These are phyloP conservation scores for Baronia brevicornis DNA, from an alignment of 2,888 invertebrate species.

Conservation along the genomic window DNA sequence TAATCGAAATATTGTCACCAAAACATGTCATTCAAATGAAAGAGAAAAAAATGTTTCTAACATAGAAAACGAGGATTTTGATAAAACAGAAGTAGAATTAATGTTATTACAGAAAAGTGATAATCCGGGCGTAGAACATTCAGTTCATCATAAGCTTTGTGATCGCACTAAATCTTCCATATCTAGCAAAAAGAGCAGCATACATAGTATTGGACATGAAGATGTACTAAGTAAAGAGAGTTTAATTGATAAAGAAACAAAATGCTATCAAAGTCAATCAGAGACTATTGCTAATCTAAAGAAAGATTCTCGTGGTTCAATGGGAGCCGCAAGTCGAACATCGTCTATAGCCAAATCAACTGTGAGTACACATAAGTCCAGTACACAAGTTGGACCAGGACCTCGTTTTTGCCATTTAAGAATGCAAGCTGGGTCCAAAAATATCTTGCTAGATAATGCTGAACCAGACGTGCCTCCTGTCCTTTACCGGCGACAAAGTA, in stretches of 20 bases:
- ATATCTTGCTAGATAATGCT: slow-evolving; percentile 86
- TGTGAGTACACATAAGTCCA: slow-evolving; percentile 67
- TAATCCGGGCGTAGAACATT: slow-evolving; percentile 52
- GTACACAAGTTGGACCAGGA: slow-evolving; percentile 73
- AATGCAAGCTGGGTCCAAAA: slow-evolving; percentile 85
- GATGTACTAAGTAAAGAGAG: slow-evolving; percentile 48
- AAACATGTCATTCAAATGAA: slow-evolving; percentile 11
- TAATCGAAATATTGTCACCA: slow-evolving; percentile 2
- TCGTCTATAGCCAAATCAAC: slow-evolving; percentile 69
- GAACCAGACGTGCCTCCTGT: slow-evolving; percentile 83
- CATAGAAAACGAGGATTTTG: slow-evolving; percentile 27
- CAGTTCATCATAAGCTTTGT: slow-evolving; percentile 78
- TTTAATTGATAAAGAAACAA: slow-evolving; percentile 37
- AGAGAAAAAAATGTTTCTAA: slow-evolving; percentile 15
- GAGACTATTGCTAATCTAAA: slow-evolving; percentile 39
- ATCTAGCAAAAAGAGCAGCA: slow-evolving; percentile 62
- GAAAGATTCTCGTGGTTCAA: slow-evolving; percentile 63
- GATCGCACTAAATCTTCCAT: slow-evolving; percentile 66
- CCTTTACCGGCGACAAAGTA: slow-evolving; percentile 79
- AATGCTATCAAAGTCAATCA: slow-evolving; percentile 34
- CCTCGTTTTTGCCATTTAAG: slow-evolving; percentile 86
- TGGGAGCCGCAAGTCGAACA: slow-evolving; percentile 62
- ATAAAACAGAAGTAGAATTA: slow-evolving; percentile 36
- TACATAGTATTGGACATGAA: slow-evolving; percentile 48
- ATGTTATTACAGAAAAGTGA: slow-evolving; percentile 40